Percentiles rank a stretch among this genome's conserved stretches.
These are phyloP conservation scores for Hylaeus anthracinus DNA, from an alignment of 1,140 invertebrate species.

Conservation along the genomic window DNA sequence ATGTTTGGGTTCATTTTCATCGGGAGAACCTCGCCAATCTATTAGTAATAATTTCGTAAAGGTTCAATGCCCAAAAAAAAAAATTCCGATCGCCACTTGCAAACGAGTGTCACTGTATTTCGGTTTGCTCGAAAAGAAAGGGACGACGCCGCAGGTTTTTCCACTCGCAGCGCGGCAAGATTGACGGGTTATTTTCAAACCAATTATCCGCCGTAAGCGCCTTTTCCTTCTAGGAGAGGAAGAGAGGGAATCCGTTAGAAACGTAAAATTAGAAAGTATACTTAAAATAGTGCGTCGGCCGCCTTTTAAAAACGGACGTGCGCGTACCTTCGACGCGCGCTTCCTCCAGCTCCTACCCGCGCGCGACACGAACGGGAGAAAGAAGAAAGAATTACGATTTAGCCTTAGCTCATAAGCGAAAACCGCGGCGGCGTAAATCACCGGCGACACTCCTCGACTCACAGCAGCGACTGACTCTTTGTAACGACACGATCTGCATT, in stretches of 20 bases:
- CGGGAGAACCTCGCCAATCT: too few relatives aligned
- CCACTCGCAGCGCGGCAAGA: not conserved
- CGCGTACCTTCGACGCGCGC: constrained; percentile 14
- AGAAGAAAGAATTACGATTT: constrained; percentile 29
- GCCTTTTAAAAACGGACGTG: constrained; percentile 44
- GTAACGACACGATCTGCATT: constrained; percentile 11
- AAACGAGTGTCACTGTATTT: too few relatives aligned
- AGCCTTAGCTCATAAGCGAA: constrained; percentile 28
- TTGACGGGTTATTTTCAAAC: constrained; percentile 34
- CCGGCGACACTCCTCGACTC: constrained; percentile 19
- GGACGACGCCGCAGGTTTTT: not conserved
- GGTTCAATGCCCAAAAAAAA: too few relatives aligned
- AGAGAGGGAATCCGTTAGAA: constrained; percentile 5
- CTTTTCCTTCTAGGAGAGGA: constrained; percentile 36
- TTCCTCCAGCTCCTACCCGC: not conserved
- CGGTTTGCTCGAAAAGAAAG: too few relatives aligned
- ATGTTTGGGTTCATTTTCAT: too few relatives aligned
- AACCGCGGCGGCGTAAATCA: constrained; percentile 11
- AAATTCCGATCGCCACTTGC: too few relatives aligned
- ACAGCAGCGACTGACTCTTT: constrained; percentile 31
- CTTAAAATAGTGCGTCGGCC: constrained; percentile 43
- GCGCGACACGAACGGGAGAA: not conserved
- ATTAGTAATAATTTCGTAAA: too few relatives aligned
- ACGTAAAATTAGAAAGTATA: constrained; percentile 58
- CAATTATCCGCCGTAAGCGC: constrained; percentile 33